Conservation (phyloP, 2,888 invertebrate species). For the Yponomeuta plumbellus region DNA sequence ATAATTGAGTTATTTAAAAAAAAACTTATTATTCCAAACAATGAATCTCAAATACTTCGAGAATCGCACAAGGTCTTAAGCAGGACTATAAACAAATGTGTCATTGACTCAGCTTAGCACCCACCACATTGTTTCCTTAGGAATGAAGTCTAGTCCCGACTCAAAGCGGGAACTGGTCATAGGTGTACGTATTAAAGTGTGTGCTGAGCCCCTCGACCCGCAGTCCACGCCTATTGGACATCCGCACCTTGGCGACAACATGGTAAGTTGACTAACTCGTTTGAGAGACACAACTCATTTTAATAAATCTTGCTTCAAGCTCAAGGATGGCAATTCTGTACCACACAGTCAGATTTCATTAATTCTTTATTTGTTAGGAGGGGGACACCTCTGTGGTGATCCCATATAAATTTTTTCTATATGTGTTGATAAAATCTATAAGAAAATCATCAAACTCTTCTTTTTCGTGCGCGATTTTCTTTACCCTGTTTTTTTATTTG, state of each 20-base stretch:
- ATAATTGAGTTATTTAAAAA: not conserved
- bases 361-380: too few relatives aligned
- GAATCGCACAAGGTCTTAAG: not conserved
- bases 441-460: too few relatives aligned
- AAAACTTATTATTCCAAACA: not conserved
- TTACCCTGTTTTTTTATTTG: too few relatives aligned
- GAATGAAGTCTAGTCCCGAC: conserved; percentile 68
- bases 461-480: too few relatives aligned
- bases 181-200: conserved; percentile 45
- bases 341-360: too few relatives aligned
- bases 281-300: not conserved
- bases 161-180: conserved; percentile 68
- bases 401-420: too few relatives aligned
- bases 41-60: not conserved
- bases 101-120: conserved; percentile 51
- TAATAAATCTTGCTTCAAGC: not conserved
- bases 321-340: not conserved
- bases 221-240: conserved; percentile 45
- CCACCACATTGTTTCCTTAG: conserved; percentile 50
- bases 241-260: conserved; percentile 1
- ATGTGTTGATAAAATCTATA: too few relatives aligned
- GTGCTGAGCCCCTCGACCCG: conserved; percentile 45
- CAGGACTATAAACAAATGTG: conserved; percentile 23
- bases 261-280: conserved; percentile 11
- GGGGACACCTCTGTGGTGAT: too few relatives aligned